These are phyloP conservation scores for Scaeva pyrastri DNA, from an alignment of 2,888 invertebrate species.

Conservation along the genomic window DNA sequence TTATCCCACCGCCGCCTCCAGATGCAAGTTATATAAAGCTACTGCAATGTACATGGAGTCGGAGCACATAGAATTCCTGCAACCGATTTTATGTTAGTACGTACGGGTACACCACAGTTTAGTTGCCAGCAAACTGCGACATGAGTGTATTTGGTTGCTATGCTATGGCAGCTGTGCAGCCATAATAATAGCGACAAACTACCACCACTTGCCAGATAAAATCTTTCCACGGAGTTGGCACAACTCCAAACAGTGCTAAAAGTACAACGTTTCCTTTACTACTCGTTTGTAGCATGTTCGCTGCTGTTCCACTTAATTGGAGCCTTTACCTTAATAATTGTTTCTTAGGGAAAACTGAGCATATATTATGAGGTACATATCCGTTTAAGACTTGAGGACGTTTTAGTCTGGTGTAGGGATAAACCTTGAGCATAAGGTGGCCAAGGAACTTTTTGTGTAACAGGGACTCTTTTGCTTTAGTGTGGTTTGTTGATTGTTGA, in stretches of 20 bases:
- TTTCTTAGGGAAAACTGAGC: constrained; percentile 37
- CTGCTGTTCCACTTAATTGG: constrained; percentile 54
- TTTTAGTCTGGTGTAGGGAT: background rate
- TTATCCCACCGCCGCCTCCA: constrained; percentile 30
- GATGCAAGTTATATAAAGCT: constrained; percentile 9
- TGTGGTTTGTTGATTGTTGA: constrained; percentile 9
- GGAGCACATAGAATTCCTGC: background rate
- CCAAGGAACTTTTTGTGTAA: background rate
- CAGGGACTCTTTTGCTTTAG: background rate
- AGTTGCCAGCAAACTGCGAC: constrained; percentile 60
- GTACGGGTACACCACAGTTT: constrained; percentile 39
- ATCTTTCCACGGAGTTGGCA: constrained; percentile 52
- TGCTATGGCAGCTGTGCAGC: constrained; percentile 26
- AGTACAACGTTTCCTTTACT: background rate
- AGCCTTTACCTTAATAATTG: constrained; percentile 49
- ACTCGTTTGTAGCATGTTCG: constrained; percentile 26
- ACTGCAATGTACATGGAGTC: background rate
- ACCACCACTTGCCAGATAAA: constrained; percentile 29
- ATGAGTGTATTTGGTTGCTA: constrained; percentile 10
- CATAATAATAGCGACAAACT: constrained; percentile 32
- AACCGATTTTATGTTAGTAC: background rate
- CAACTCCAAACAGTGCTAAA: constrained; percentile 47
- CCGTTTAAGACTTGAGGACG: background rate
- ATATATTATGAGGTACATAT: background rate
- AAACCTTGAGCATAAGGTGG: constrained; percentile 1